phyloP scores from a whole-genome alignment of 53 echinoderm and acorn worm species.

The Mesocentrotus franciscanus region DNA sequence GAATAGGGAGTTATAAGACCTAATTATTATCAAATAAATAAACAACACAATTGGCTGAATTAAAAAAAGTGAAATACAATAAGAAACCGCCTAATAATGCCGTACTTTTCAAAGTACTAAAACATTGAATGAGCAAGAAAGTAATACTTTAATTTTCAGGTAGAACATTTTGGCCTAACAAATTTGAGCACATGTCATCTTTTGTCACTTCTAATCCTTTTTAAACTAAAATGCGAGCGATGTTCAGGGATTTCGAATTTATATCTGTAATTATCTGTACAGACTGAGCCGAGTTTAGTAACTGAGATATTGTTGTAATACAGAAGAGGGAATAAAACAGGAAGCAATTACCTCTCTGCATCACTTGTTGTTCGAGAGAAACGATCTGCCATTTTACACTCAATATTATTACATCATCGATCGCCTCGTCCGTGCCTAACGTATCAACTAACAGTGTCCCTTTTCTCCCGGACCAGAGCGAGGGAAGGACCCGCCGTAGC shows the following conservation, averaged over 20 bases:
- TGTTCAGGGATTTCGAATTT: not conserved
- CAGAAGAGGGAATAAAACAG: not conserved
- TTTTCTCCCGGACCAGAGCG: slow-evolving; percentile 8
- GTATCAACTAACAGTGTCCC: slow-evolving; percentile 41
- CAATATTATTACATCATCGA: slow-evolving; percentile 68
- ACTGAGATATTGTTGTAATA: not conserved
- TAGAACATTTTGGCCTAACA: not conserved
- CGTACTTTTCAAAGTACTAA: no score
- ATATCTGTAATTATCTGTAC: not conserved
- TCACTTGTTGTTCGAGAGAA: slow-evolving; percentile 38
- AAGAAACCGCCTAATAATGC: no score
- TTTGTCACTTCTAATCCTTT: not conserved
- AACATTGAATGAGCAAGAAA: not conserved
- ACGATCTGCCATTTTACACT: slow-evolving; percentile 62
- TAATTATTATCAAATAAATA: no score
- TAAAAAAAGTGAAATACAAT: no score
- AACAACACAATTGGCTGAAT: no score
- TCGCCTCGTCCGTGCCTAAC: slow-evolving; percentile 39
- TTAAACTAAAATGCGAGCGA: not conserved
- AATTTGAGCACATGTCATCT: not conserved
- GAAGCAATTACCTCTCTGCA: slow-evolving; percentile 41
- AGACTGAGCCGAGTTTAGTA: not conserved
- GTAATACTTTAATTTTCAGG: not conserved
- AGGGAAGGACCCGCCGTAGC: slow-evolving; percentile 39
- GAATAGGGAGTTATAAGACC: no score